Evolutionary conservation across 1,140 invertebrate species (phyloP).

Genomic region (Orussus abietinus): DNA sequence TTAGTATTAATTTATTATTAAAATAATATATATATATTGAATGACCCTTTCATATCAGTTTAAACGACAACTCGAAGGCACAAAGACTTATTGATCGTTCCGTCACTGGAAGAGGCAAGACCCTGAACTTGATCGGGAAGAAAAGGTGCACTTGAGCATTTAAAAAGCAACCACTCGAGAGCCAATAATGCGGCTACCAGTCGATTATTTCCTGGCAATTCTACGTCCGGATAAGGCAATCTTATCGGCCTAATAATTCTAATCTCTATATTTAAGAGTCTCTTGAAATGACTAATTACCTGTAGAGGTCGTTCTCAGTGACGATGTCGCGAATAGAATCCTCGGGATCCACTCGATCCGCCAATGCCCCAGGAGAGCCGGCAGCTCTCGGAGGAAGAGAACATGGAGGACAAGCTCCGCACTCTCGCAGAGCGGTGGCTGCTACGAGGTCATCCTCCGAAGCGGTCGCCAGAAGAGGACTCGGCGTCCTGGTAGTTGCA

Average conservation of each 20-base stretch:
- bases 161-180: no score
- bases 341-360: constrained; percentile 59
- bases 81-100: no score
- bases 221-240: background rate
- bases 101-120: no score
- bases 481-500: constrained; percentile 28
- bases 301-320: constrained; percentile 63
- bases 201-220: background rate
- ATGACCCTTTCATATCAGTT: no score
- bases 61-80: no score
- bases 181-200: no score
- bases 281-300: no score
- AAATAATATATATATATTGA: no score
- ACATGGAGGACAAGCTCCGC: constrained; percentile 10
- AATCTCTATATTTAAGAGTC: no score
- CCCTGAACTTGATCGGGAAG: no score
- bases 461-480: constrained; percentile 31
- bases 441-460: constrained; percentile 51
- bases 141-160: no score
- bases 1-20: no score
- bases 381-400: constrained; percentile 21
- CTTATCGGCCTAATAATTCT: background rate
- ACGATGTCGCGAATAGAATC: constrained; percentile 64
- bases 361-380: constrained; percentile 19
- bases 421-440: constrained; percentile 43